phyloP scores from a whole-genome alignment of 1,140 invertebrate species.

The Halictus rubicundus region DNA sequence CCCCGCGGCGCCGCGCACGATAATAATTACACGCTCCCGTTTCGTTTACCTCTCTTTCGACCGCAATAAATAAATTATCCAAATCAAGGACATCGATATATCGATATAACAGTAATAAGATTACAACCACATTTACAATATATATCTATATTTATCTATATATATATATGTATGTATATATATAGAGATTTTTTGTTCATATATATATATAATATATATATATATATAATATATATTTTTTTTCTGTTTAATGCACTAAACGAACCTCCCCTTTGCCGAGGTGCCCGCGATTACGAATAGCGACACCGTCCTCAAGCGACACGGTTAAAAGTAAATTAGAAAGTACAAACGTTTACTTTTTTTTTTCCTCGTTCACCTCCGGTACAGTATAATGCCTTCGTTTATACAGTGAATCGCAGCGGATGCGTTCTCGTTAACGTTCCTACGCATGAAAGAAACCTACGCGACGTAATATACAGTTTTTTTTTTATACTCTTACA shows the following conservation, averaged over 20 bases:
- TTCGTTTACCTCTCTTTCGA: slow-evolving; percentile 51
- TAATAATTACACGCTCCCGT: slow-evolving; percentile 68
- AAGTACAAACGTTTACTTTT: slow-evolving; percentile 63
- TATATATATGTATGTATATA: slow-evolving; percentile 54
- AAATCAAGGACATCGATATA: slow-evolving; percentile 70
- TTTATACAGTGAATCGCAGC: slow-evolving; percentile 75
- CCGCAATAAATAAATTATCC: slow-evolving; percentile 78
- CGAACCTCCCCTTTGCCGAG: slow-evolving; percentile 50
- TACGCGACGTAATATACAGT: slow-evolving; percentile 72
- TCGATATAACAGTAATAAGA: slow-evolving; percentile 67
- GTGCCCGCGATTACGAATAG: slow-evolving; percentile 51
- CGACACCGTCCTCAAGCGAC: slow-evolving; percentile 52
- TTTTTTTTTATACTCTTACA: slow-evolving; percentile 71
- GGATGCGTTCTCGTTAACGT: slow-evolving; percentile 70
- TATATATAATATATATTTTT: slow-evolving; percentile 55
- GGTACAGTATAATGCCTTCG: slow-evolving; percentile 71
- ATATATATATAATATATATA: slow-evolving; percentile 61
- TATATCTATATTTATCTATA: slow-evolving; percentile 62
- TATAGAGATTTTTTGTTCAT: slow-evolving; percentile 53
- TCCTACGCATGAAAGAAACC: slow-evolving; percentile 43
- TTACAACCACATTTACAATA: slow-evolving; percentile 72
- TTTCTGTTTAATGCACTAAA: slow-evolving; percentile 61
- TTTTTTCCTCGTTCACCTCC: slow-evolving; percentile 29
- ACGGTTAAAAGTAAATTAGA: slow-evolving; percentile 59
- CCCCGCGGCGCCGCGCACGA: slow-evolving; percentile 46